Conservation (phyloP, 2,888 invertebrate species). For the Melinaea menophilus region DNA sequence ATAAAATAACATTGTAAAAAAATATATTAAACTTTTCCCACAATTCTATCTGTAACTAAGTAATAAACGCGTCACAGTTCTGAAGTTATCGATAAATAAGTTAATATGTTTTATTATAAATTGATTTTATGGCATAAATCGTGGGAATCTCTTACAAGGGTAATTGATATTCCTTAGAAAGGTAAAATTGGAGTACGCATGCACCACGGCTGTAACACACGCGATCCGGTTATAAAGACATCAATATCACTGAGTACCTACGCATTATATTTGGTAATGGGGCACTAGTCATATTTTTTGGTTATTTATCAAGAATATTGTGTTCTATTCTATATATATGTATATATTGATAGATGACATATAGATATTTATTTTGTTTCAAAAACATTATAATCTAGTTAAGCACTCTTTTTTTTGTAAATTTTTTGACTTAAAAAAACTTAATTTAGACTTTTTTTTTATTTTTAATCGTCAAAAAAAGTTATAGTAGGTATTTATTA, state of each 20-base stretch:
- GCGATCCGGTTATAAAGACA: slow-evolving; percentile 69
- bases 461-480: no score
- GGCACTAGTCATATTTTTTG: slow-evolving; percentile 23
- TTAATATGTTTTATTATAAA: neutral
- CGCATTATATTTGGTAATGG: slow-evolving; percentile 53
- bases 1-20: no score
- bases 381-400: no score
- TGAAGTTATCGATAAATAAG: neutral
- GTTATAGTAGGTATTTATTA: no score
- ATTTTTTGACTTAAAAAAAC: no score
- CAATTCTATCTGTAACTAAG: neutral
- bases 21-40: neutral
- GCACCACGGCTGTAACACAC: slow-evolving; percentile 57
- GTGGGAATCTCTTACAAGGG: slow-evolving; percentile 22
- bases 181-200: slow-evolving; percentile 50
- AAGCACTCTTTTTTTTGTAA: no score
- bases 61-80: neutral
- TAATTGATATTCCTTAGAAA: slow-evolving; percentile 34
- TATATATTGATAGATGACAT: no score
- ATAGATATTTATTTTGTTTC: no score
- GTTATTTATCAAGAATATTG: slow-evolving; percentile 5
- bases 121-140: slow-evolving; percentile 12
- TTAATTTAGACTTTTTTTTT: no score
- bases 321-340: neutral
- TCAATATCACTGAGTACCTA: slow-evolving; percentile 51